Evolutionary conservation across 2,888 invertebrate species (phyloP).

Genomic region (Erebia epiphron): DNA sequence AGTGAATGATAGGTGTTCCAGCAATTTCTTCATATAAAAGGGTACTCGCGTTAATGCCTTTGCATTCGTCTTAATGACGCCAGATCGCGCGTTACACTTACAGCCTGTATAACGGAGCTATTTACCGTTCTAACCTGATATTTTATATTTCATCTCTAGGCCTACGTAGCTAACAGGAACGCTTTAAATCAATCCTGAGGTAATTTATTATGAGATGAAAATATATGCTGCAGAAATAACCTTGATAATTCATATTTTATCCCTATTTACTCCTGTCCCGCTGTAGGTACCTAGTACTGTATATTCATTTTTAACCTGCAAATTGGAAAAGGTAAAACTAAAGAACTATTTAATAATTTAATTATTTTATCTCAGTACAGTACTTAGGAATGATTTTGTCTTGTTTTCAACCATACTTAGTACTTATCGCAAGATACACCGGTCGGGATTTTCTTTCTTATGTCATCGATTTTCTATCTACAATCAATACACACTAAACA

Average conservation of each 20-base stretch:
- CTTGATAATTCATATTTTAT: constrained; percentile 15
- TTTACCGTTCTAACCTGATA: constrained; percentile 63
- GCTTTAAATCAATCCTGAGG: constrained; percentile 16
- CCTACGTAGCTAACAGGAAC: constrained; percentile 30
- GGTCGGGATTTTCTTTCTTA: no score
- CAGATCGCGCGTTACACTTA: constrained; percentile 54
- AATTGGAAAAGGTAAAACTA: not conserved
- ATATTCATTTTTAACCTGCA: not conserved
- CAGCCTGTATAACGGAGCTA: constrained; percentile 58
- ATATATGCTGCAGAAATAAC: not conserved
- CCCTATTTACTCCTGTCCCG: not conserved
- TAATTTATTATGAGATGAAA: constrained; percentile 14
- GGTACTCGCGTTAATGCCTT: constrained; percentile 38
- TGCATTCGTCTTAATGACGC: constrained; percentile 49
- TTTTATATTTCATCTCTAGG: constrained; percentile 50
- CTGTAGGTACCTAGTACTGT: not conserved
- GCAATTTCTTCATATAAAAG: constrained; percentile 35
- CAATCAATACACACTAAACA: no score
- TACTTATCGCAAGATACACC: no score
- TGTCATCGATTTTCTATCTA: no score
- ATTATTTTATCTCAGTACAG: no score
- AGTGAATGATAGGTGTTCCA: constrained; percentile 29
- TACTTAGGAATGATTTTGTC: no score
- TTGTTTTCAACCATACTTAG: no score
- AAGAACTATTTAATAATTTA: not conserved